phyloP scores from a whole-genome alignment of 2,113 vertebrate genomes.

The Odocoileus virginianus region DNA sequence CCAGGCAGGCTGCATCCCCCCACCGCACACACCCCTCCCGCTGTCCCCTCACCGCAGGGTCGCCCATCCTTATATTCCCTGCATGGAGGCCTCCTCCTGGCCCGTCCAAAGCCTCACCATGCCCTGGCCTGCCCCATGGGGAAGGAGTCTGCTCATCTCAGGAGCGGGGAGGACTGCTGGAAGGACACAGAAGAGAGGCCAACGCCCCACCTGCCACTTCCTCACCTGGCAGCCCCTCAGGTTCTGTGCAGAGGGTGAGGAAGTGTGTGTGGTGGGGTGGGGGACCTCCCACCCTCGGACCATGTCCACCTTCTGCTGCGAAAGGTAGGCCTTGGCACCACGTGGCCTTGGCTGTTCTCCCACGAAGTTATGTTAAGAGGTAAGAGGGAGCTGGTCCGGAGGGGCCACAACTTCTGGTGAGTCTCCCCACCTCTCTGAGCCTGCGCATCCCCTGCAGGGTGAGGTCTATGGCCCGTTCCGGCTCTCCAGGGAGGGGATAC shows the following conservation, averaged over 20 bases:
- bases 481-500: not conserved
- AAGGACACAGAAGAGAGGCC: not conserved
- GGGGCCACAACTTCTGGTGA: not conserved
- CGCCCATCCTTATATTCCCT: not conserved
- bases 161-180: not conserved
- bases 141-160: not conserved
- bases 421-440: not conserved
- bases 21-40: not conserved
- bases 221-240: not conserved
- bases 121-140: not conserved
- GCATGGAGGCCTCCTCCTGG: too few species aligned
- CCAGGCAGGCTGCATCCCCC: not conserved
- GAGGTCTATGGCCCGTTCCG: too few species aligned
- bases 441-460: not conserved
- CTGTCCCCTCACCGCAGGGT: not conserved
- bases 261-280: accelerated
- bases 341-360: accelerated
- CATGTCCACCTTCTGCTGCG: not conserved
- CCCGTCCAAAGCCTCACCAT: not conserved
- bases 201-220: accelerated
- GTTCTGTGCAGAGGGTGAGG: not conserved
- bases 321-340: not conserved
- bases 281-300: not conserved
- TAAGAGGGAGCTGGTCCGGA: accelerated
- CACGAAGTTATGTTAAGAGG: accelerated